A percentile compares a stretch with the other conserved stretches of the same genome.
These are phyloP conservation scores for Vultur gryphus DNA, from an alignment of 2,797 vertebrate genomes.

Conservation along the genomic window DNA sequence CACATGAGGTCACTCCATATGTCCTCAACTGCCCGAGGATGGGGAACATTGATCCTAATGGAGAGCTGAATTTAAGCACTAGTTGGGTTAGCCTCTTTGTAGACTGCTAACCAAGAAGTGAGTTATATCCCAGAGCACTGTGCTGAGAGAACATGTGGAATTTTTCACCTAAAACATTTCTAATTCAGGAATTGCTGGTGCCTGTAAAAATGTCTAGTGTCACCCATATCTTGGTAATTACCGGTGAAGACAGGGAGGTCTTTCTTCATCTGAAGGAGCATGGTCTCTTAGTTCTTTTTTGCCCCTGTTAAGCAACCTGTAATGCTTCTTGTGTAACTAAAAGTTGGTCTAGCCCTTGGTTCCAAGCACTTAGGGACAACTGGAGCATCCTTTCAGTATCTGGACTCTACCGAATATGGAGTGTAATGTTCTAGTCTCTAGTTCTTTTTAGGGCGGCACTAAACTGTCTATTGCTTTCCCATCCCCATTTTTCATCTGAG, in stretches of 20 bases:
- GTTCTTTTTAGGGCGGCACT: background rate
- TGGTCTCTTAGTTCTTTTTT: background rate
- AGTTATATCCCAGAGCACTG: background rate
- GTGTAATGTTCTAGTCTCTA: background rate
- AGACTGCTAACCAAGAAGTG: background rate
- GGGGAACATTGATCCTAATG: accelerated
- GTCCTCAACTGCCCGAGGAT: background rate
- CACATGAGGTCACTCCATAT: background rate
- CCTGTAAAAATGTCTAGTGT: background rate
- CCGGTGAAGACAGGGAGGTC: background rate
- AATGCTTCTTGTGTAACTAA: background rate
- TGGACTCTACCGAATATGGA: background rate
- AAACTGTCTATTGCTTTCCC: background rate
- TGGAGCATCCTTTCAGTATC: background rate
- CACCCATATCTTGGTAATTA: background rate
- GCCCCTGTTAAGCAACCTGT: background rate
- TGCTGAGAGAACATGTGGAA: background rate
- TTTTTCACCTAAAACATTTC: background rate
- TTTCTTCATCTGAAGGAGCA: background rate
- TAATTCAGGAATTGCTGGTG: background rate
- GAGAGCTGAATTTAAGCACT: background rate
- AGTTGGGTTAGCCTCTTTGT: background rate
- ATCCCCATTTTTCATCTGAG: background rate
- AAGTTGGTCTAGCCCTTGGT: background rate
- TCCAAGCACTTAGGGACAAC: background rate